Evolutionary conservation across 2,888 invertebrate genomes (phyloP).

Genomic region (Thelaira solivaga): DNA sequence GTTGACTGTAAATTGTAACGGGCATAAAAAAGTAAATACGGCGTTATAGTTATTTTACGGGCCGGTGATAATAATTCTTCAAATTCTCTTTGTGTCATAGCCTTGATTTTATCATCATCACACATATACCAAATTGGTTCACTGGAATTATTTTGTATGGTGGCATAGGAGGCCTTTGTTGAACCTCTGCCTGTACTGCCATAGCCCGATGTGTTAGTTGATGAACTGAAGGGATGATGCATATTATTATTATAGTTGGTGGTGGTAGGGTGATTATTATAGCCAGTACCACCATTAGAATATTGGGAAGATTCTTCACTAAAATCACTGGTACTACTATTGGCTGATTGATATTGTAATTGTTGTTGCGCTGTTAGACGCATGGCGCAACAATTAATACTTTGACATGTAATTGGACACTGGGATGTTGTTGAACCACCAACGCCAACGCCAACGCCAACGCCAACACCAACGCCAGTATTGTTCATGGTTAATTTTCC

Average conservation of each 20-base stretch:
- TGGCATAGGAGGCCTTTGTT: conserved; percentile 50
- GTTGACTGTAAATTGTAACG: conserved; percentile 78
- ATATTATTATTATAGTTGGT: conserved; percentile 59
- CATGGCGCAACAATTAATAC: conserved; percentile 81
- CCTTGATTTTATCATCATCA: conserved; percentile 90
- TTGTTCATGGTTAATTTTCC: conserved; percentile 74
- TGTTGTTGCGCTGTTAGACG: conserved; percentile 70
- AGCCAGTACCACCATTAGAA: conserved; percentile 66
- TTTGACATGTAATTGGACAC: conserved; percentile 77
- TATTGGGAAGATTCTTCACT: conserved; percentile 69
- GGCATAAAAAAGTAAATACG: conserved; percentile 91
- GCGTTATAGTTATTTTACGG: conserved; percentile 87
- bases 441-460: background rate
- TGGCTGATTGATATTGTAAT: conserved; percentile 57
- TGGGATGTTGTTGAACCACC: conserved; percentile 14
- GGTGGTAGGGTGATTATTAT: background rate
- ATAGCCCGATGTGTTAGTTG: conserved; percentile 71
- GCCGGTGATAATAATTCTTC: conserved; percentile 86
- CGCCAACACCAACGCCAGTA: background rate
- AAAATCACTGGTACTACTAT: conserved; percentile 67
- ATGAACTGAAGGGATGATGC: conserved; percentile 60
- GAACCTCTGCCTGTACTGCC: conserved; percentile 71
- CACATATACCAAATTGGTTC: conserved; percentile 88
- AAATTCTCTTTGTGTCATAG: conserved; percentile 87
- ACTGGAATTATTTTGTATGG: conserved; percentile 64